These are phyloP conservation scores for Hylaea fasciaria DNA, from an alignment of 2,888 invertebrate species.

Conservation along the genomic window DNA sequence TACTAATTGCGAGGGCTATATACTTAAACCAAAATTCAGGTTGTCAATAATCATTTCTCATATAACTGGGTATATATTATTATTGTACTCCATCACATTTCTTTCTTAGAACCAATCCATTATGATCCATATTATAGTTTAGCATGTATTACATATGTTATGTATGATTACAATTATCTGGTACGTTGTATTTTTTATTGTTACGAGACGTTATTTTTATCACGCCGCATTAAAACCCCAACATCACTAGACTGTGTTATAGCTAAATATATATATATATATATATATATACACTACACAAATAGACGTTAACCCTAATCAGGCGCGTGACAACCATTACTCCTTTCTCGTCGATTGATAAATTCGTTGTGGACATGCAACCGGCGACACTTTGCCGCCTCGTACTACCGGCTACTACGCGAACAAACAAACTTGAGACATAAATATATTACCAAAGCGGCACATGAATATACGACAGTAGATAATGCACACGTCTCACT, in stretches of 20 bases:
- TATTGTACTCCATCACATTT: no score
- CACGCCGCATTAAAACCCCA: constrained; percentile 12
- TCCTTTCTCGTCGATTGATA: constrained; percentile 74
- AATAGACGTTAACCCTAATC: constrained; percentile 36
- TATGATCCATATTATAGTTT: neutral
- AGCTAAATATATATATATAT: no score
- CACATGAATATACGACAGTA: no score
- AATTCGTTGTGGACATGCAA: constrained; percentile 81
- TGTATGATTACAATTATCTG: no score
- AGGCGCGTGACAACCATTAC: constrained; percentile 68
- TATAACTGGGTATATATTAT: no score
- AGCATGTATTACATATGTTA: constrained; percentile 1
- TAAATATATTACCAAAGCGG: constrained; percentile 4
- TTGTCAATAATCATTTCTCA: no score
- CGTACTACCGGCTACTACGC: constrained; percentile 31
- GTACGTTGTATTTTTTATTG: neutral
- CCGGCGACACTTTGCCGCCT: constrained; percentile 77
- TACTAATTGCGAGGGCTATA: no score
- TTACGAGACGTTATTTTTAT: constrained; percentile 13
- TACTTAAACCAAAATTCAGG: no score
- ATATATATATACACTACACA: constrained; percentile 3
- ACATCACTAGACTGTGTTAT: constrained; percentile 14
- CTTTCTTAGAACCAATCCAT: no score
- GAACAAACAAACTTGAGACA: constrained; percentile 11
- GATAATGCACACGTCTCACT: no score